These are phyloP conservation scores for Myopa tessellatipennis DNA, from an alignment of 2,888 invertebrate genomes.

Conservation along the genomic window DNA sequence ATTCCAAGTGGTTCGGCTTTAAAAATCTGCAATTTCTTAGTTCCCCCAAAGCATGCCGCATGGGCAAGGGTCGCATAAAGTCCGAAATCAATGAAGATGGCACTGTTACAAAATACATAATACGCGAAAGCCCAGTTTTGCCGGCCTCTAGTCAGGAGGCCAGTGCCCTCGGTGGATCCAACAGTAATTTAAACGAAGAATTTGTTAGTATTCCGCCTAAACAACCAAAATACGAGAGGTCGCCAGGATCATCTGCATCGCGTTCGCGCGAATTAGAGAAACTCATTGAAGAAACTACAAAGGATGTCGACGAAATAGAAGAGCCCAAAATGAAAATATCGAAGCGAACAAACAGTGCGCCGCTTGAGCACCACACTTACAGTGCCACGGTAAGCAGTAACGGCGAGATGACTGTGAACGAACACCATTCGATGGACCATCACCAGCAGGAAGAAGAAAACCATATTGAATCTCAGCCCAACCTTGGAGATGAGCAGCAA, in stretches of 20 bases:
- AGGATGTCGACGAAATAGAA: slow-evolving; percentile 66
- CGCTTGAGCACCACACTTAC: slow-evolving; percentile 53
- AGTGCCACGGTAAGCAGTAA: slow-evolving; percentile 44
- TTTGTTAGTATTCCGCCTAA: slow-evolving; percentile 56
- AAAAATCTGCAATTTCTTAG: slow-evolving; percentile 73
- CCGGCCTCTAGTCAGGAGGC: slow-evolving; percentile 50
- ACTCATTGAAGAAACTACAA: slow-evolving; percentile 66
- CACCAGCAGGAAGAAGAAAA: slow-evolving; percentile 51
- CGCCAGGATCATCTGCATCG: slow-evolving; percentile 43
- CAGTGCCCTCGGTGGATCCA: slow-evolving; percentile 45
- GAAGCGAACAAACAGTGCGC: slow-evolving; percentile 50
- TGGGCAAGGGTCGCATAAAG: slow-evolving; percentile 61
- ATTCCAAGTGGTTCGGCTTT: slow-evolving; percentile 72
- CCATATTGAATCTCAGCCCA: slow-evolving; percentile 51
- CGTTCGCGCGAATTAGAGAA: slow-evolving; percentile 65
- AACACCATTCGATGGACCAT: slow-evolving; percentile 47
- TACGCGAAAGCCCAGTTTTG: slow-evolving; percentile 52
- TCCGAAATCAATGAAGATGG: slow-evolving; percentile 61
- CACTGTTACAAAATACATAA: slow-evolving; percentile 57
- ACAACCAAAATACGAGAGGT: slow-evolving; percentile 45
- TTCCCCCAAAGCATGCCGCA: slow-evolving; percentile 69
- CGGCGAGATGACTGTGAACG: slow-evolving; percentile 51
- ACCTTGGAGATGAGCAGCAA: slow-evolving; percentile 49
- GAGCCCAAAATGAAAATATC: slow-evolving; percentile 61
- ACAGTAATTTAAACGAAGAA: slow-evolving; percentile 53